Percentiles rank a stretch among this genome's conserved stretches.
These are phyloP conservation scores for Apodemia hepburni DNA, from an alignment of 2,888 invertebrate species.

Conservation along the genomic window DNA sequence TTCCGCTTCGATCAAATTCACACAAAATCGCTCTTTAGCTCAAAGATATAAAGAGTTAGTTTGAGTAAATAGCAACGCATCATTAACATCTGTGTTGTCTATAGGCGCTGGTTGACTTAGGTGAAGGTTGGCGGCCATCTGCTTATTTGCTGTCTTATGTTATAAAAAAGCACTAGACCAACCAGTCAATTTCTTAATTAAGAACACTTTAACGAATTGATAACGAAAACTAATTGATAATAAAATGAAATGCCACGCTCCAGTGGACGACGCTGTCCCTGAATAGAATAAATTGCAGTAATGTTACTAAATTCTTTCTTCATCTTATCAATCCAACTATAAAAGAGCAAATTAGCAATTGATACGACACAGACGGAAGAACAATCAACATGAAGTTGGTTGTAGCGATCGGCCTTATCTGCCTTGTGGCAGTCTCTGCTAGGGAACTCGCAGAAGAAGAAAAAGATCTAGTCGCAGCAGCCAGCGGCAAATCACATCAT, in stretches of 20 bases:
- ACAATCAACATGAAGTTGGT: conserved; percentile 63
- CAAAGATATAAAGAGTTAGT: too few relatives aligned
- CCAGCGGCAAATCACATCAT: conserved; percentile 55
- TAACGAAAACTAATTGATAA: conserved; percentile 33
- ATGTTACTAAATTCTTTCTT: conserved; percentile 64
- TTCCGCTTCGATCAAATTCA: too few relatives aligned
- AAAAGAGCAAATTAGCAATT: conserved; percentile 52
- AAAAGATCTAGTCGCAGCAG: conserved; percentile 65
- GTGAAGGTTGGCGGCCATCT: too few relatives aligned
- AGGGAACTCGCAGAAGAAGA: conserved; percentile 59
- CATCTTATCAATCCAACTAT: conserved; percentile 56
- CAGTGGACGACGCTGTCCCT: conserved; percentile 47
- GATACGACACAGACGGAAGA: conserved; percentile 45
- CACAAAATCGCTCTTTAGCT: too few relatives aligned
- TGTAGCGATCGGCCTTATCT: conserved; percentile 55
- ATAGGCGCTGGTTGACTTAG: too few relatives aligned
- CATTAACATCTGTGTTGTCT: too few relatives aligned
- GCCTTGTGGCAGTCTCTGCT: conserved; percentile 63
- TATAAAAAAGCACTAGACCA: not conserved
- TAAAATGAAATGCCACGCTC: conserved; percentile 52
- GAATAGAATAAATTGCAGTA: conserved; percentile 42
- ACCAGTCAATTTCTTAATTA: not conserved
- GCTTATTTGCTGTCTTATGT: too few relatives aligned
- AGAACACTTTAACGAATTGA: conserved; percentile 21
- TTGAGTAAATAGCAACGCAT: too few relatives aligned